Conservation (phyloP, 1,140 invertebrate genomes). For the Polypedilum vanderplanki region DNA sequence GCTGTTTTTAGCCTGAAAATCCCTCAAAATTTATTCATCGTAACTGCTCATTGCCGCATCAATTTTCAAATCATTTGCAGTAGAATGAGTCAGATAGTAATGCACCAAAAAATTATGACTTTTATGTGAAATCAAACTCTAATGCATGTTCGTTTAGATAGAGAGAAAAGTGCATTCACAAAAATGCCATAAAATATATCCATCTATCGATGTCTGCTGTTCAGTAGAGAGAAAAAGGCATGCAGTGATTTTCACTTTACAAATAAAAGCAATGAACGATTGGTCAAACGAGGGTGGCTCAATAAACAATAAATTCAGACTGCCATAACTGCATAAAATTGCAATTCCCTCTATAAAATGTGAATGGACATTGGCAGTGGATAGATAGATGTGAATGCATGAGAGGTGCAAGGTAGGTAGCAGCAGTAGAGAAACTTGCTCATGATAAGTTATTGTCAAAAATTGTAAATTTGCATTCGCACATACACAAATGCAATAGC, state of each 20-base stretch:
- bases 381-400: neutral
- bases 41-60: neutral
- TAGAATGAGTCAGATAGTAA: neutral
- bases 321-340: slow-evolving; percentile 11
- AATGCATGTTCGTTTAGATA: neutral
- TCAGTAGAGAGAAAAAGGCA: too few relatives aligned
- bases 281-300: neutral
- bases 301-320: slow-evolving; percentile 18
- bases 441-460: slow-evolving; percentile 28
- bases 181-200: slow-evolving; percentile 29
- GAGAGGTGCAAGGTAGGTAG: too few relatives aligned
- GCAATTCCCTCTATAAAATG: slow-evolving; percentile 7
- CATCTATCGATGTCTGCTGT: neutral
- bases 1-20: neutral
- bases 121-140: neutral
- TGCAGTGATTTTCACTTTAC: too few relatives aligned
- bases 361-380: neutral
- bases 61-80: neutral
- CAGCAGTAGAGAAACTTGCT: too few relatives aligned
- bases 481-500: neutral
- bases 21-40: neutral
- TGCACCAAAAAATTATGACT: slow-evolving; percentile 15
- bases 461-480: neutral
- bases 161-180: neutral
- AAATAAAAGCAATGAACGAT: neutral